phyloP scores from a whole-genome alignment of 2,113 vertebrate genomes.

The Himantopus leucocephalus region DNA sequence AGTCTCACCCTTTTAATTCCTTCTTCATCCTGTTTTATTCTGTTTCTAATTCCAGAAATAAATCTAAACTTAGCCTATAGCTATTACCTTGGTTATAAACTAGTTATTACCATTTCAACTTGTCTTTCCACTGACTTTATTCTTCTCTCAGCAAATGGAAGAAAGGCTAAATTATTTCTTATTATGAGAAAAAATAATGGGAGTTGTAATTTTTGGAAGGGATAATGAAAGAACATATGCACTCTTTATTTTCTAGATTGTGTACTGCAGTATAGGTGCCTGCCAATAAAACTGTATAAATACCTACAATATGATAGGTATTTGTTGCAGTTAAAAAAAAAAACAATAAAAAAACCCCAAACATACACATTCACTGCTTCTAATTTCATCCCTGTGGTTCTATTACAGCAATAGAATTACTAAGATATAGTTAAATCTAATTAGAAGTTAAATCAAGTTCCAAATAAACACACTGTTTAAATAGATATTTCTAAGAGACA shows the following conservation, averaged over 20 bases:
- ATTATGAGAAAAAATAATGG: neutral
- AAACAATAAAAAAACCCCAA: neutral
- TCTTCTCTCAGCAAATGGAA: neutral
- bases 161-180: neutral
- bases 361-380: neutral
- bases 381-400: neutral
- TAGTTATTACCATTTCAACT: neutral
- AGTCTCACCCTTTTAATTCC: neutral
- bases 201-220: neutral
- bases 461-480: neutral
- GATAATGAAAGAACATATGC: neutral
- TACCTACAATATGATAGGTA: neutral
- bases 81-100: neutral
- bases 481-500: neutral
- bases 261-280: neutral
- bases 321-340: neutral
- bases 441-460: neutral
- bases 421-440: neutral
- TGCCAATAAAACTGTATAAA: neutral
- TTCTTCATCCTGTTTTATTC: neutral
- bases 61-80: neutral
- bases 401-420: neutral
- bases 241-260: neutral
- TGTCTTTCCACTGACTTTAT: neutral
- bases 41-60: neutral